Evolutionary conservation across 2,113 vertebrate genomes (phyloP), one percentile per base, ranked within the genome.

Genomic region (Aphelocoma coerulescens): DNA sequence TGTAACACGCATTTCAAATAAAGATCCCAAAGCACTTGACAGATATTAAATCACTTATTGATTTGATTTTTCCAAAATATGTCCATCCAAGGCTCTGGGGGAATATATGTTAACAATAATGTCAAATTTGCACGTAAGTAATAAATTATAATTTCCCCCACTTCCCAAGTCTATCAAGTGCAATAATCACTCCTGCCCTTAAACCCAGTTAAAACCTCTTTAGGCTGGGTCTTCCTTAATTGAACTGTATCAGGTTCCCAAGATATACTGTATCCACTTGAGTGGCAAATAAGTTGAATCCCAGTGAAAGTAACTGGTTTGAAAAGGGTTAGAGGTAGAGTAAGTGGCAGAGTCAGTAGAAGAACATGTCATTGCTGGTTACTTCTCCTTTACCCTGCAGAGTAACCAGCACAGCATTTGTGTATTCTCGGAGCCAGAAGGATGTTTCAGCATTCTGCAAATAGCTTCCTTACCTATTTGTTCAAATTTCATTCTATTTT

Each of bases 11-110:
- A 4, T 90, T 95, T 95, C 85, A 94, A 86, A 71, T 80, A 90
- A 92, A 88, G 90, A 96, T 97, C 95, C 83, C 96, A 96, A 96
- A 96, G 65, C 88, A 92, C 76, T 92, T 96, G 93, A 93, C 92
- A 96, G 83, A 95, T 96, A 96, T 80, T 96, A 96, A 96, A 94
- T 96, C 91, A 93, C 67, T 91, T 96, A 96, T 91, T 93, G 93
- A 97, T 96, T 96, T 95, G 90, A 94, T 96, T 96, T 97, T 94
- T 96, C 96, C 85, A 93, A 96, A 95, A 96, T 96, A 94, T 94
- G 92, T 95, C 91, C 79, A 88, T 93, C 85, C 43, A 79, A 63
- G 79, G 48, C 92, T 93, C 91, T 90, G 75, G 67, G 79, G 93
- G 91, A 93, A 89, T 95, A 62, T 91, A 88, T 55, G 75, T 92